A percentile compares a stretch with the other conserved stretches of the same genome.
Evolutionary conservation across 2,113 vertebrate genomes (phyloP).

Genomic region (Agapornis roseicollis): DNA sequence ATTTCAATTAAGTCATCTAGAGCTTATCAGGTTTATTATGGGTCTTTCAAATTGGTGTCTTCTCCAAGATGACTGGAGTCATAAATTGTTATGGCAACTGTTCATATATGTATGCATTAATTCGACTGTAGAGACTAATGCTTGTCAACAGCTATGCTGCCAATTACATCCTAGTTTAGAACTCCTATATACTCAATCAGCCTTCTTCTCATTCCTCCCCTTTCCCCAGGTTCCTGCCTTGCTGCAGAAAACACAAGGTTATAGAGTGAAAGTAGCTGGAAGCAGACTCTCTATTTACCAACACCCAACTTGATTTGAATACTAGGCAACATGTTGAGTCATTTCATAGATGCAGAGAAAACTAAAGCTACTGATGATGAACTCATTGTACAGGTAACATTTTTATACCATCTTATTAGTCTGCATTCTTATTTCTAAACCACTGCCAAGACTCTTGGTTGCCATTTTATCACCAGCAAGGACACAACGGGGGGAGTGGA

Average conservation of each 20-base stretch:
- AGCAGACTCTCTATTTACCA: not conserved
- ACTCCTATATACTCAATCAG: not conserved
- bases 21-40: not conserved
- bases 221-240: not conserved
- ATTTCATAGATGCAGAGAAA: not conserved
- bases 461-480: not conserved
- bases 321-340: accelerated
- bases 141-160: not conserved
- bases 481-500: not conserved
- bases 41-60: not conserved
- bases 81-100: not conserved
- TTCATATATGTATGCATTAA: accelerated
- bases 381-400: not conserved
- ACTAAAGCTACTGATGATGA: not conserved
- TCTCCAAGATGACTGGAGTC: not conserved
- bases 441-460: not conserved
- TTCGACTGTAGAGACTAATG: not conserved
- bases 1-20: not conserved
- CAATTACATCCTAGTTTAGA: not conserved
- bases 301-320: not conserved
- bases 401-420: not conserved
- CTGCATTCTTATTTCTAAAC: not conserved
- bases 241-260: not conserved
- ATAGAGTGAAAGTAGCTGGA: not conserved
- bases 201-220: not conserved